These are phyloP conservation scores for Alfaro cultratus DNA, from an alignment of 2,797 vertebrate species.

Conservation along the genomic window DNA sequence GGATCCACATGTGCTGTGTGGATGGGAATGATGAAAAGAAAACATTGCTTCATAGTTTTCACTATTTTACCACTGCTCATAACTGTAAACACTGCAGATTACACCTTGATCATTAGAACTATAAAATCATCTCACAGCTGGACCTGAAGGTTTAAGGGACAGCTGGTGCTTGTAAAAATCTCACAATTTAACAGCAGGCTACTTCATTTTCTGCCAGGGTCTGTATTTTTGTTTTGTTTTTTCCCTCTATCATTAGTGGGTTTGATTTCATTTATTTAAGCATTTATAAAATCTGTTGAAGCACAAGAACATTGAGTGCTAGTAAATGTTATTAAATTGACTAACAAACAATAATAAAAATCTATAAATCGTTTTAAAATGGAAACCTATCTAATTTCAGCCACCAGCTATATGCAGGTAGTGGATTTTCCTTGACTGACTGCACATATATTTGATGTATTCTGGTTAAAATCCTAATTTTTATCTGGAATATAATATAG, in stretches of 20 bases:
- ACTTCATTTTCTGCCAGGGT: not conserved
- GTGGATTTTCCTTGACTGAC: not conserved
- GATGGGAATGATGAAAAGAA: not conserved
- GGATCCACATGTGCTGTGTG: not conserved
- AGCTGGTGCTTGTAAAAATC: conserved; percentile 2
- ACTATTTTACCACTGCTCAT: not conserved
- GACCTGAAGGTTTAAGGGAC: conserved; percentile 39
- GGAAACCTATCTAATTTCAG: not conserved
- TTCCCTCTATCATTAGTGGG: not conserved
- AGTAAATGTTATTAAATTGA: not conserved
- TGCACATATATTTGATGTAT: not conserved
- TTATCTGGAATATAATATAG: not conserved
- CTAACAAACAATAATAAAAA: not conserved
- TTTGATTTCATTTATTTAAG: not conserved
- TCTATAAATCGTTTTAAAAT: not conserved
- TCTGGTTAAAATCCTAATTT: not conserved
- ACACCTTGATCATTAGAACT: conserved; percentile 1
- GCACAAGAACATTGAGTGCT: not conserved
- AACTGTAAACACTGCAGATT: not conserved
- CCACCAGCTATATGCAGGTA: not conserved
- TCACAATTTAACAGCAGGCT: not conserved
- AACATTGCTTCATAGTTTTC: not conserved
- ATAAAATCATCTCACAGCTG: conserved; percentile 5
- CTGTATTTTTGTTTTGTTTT: not conserved
- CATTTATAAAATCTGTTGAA: not conserved